Evolutionary conservation across 2,113 vertebrate genomes (phyloP).

Genomic region (Danio rerio): GRCz12tu NC_133196.1:30062001-30062500

Average conservation of each 20-base stretch:
- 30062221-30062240: background rate
- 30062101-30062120: background rate
- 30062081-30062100: background rate
- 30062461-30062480: background rate
- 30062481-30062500: background rate
- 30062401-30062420: background rate
- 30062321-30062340: background rate
- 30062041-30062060: background rate
- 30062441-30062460: background rate
- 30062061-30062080: background rate
- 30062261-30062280: background rate
- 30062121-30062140: background rate
- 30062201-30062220: background rate
- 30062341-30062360: background rate
- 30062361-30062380: background rate
- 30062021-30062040: background rate
- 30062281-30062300: slow-evolving; percentile 2
- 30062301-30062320: background rate
- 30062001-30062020: background rate
- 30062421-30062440: slow-evolving; percentile 1
- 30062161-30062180: background rate
- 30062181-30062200: background rate
- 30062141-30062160: background rate
- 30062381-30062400: background rate
- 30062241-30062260: background rate